Base-by-base conservation (phyloP, 2,888 invertebrate species). In the Lepidochitona cinerea region DNA sequence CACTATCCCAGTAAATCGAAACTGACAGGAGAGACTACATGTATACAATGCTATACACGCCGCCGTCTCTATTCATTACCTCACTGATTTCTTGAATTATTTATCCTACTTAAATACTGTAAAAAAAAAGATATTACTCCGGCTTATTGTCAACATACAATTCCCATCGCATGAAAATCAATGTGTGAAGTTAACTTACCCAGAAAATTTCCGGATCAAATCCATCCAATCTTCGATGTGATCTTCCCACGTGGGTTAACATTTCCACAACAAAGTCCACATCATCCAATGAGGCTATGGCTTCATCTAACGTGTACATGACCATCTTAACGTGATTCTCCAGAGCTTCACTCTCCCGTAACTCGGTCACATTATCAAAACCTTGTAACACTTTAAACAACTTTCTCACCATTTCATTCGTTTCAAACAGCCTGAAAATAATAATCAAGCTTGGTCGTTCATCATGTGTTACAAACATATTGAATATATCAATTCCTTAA, bases 201-300 rank as follows among this genome's bases (percentile, higher is more conserved):
- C 96, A 96, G 92, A 97, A 97, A 91, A 95, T 95, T 83, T 95
- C 95, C 70, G 94, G 94, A 91, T 95, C 94, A 92, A 96, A 97
- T 7, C 95, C 95, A 0, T 95, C 95, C 91, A 96, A 95, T 90
- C 94, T 93, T 78, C 94, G 92, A 91, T 97, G 97, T 70, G 95
- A 94, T 72, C 94, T 94, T 5, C 96, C 97, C 69, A 96, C 94
- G 90, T 95, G 94, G 87, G 95, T 94, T 73, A 97, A 93, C 89
- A 94, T 95, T 84, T 94, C 93, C 90, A 96, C 94, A 92, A 96
- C 96, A 86, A 94, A 93, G 90, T 97, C 96, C 90, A 96, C 92
- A 89, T 96, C 94, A 85, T 96, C 96, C 76, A 97, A 92, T n/a
- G 95, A 94, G 88, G 95, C 95, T 91, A 97, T 97, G 76, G 96